phyloP scores from a whole-genome alignment of 2,113 vertebrate species.

The Megaceryle torquata region DNA sequence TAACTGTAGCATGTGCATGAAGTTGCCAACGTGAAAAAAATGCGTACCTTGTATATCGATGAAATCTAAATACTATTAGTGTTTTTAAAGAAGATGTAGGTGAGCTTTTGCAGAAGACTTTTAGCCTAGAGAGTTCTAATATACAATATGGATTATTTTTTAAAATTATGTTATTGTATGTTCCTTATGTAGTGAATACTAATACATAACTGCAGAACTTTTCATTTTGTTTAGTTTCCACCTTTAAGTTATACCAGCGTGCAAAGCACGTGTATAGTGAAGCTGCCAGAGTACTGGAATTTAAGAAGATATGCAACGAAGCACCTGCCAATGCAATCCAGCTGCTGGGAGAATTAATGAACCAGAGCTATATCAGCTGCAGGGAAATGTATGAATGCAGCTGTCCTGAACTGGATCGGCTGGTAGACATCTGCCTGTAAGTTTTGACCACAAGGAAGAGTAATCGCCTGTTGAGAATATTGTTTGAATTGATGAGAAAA shows the following conservation, averaged over 20 bases:
- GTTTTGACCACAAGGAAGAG: slow-evolving; percentile 64
- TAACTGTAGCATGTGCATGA: neutral
- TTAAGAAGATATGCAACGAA: slow-evolving; percentile 85
- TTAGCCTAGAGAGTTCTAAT: neutral
- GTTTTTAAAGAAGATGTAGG: neutral
- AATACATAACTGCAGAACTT: neutral
- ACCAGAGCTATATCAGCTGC: slow-evolving; percentile 92
- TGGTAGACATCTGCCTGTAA: slow-evolving; percentile 94
- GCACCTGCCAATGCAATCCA: slow-evolving; percentile 72
- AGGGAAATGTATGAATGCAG: slow-evolving; percentile 94
- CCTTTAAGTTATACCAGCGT: slow-evolving; percentile 90
- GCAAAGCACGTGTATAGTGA: slow-evolving; percentile 93
- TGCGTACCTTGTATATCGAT: neutral
- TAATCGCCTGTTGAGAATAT: neutral
- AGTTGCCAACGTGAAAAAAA: neutral
- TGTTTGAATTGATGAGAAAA: slow-evolving; percentile 52
- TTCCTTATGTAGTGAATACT: neutral
- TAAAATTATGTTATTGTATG: no score
- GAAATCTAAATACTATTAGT: neutral
- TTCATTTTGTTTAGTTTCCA: slow-evolving; percentile 71
- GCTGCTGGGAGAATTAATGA: slow-evolving; percentile 91
- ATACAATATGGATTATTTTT: neutral
- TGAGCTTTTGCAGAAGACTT: neutral
- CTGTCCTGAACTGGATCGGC: slow-evolving; percentile 90
- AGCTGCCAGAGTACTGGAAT: slow-evolving; percentile 87